These are phyloP conservation scores for Terebella lapidaria DNA, from an alignment of 2,888 invertebrate species.

Conservation along the genomic window DNA sequence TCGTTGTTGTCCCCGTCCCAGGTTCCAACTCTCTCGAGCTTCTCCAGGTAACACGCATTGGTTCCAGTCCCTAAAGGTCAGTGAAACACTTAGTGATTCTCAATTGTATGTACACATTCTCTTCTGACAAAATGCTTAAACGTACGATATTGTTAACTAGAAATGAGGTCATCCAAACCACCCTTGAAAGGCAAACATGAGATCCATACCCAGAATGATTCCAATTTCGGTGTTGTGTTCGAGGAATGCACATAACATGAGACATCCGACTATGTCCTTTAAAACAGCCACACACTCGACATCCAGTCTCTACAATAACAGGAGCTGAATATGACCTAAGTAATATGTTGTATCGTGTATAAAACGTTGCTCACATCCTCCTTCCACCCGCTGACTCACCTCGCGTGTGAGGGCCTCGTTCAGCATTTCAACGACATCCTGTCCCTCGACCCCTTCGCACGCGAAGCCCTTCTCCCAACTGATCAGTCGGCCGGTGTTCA, in stretches of 20 bases:
- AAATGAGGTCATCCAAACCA: too few species aligned
- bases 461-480: constrained; percentile 97
- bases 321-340: too few species aligned
- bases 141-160: too few species aligned
- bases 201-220: constrained; percentile 86
- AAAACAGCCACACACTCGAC: constrained; percentile 91
- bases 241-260: constrained; percentile 98
- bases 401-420: constrained; percentile 79
- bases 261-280: constrained; percentile 94
- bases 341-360: too few species aligned
- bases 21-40: constrained; percentile 71
- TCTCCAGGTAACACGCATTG: constrained; percentile 92
- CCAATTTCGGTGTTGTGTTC: constrained; percentile 89
- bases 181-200: too few species aligned
- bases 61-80: constrained; percentile 78
- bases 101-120: too few species aligned
- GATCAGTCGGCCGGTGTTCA: constrained; percentile 79
- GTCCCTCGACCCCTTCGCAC: constrained; percentile 81
- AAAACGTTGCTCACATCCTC: too few species aligned
- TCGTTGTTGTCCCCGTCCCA: constrained; percentile 65
- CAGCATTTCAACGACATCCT: constrained; percentile 84
- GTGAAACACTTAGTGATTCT: too few species aligned
- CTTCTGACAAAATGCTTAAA: too few species aligned
- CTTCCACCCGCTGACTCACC: not conserved
- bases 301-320: constrained; percentile 54